phyloP scores from a whole-genome alignment of 2,888 invertebrate species.

The Invenusta paracnida region DNA sequence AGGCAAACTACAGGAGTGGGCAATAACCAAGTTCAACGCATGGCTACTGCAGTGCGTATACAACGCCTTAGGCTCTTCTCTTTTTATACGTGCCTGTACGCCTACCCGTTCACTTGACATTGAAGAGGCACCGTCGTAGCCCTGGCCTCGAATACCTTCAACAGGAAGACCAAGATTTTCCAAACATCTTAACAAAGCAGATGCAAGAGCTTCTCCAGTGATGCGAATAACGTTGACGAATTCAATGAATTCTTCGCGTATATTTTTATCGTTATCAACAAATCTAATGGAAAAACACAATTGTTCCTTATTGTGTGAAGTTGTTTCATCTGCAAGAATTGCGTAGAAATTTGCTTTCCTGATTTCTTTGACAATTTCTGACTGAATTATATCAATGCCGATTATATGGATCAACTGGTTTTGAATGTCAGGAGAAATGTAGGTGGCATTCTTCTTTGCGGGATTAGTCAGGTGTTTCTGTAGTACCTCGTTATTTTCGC shows the following conservation, averaged over 20 bases:
- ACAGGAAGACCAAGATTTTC: conserved; percentile 22
- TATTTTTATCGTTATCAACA: conserved; percentile 32
- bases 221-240: conserved; percentile 21
- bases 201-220: conserved; percentile 33
- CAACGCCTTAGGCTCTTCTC: neutral
- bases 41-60: conserved; percentile 41
- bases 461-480: conserved; percentile 30
- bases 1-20: conserved; percentile 3
- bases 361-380: conserved; percentile 33
- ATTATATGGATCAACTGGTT: conserved; percentile 40
- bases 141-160: conserved; percentile 36
- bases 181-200: conserved; percentile 3
- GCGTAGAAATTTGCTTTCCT: conserved; percentile 33
- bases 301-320: conserved; percentile 35
- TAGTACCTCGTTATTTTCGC: conserved; percentile 27
- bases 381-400: conserved; percentile 33
- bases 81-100: conserved; percentile 11
- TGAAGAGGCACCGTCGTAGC: conserved; percentile 41
- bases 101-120: conserved; percentile 35
- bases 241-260: conserved; percentile 38
- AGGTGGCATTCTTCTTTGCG: conserved; percentile 19
- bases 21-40: conserved; percentile 31
- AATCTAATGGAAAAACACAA: conserved; percentile 35
- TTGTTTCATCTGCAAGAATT: conserved; percentile 39
- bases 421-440: conserved; percentile 31